Conservation (phyloP, 2,113 vertebrate species). For the Dissostichus mawsoni region DNA sequence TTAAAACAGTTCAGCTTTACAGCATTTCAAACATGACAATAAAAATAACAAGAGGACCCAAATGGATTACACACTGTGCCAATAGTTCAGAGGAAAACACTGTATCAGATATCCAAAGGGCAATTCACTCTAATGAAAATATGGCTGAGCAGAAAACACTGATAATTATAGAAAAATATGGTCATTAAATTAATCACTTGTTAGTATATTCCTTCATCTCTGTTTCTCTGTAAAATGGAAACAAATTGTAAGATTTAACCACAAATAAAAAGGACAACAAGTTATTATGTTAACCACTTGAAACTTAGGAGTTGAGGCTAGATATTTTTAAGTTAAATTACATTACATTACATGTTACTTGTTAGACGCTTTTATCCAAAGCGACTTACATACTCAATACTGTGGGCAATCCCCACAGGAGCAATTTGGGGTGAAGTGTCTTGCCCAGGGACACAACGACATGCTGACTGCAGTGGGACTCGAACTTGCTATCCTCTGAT, state of each 20-base stretch:
- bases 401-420: no score
- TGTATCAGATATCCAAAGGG: slow-evolving; percentile 59
- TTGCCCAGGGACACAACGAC: no score
- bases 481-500: no score
- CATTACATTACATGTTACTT: no score
- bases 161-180: slow-evolving; percentile 54
- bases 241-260: slow-evolving; percentile 35
- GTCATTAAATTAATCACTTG: slow-evolving; percentile 53
- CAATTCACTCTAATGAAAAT: slow-evolving; percentile 56
- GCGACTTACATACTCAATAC: no score
- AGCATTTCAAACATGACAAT: slow-evolving; percentile 83
- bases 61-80: slow-evolving; percentile 73
- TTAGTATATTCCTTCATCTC: slow-evolving; percentile 38
- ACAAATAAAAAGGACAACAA: slow-evolving; percentile 42
- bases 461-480: no score
- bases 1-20: slow-evolving; percentile 84
- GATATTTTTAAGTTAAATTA: background rate
- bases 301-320: slow-evolving; percentile 11
- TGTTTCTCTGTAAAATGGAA: slow-evolving; percentile 48
- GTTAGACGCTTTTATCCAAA: no score
- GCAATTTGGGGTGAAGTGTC: no score
- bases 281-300: slow-evolving; percentile 28
- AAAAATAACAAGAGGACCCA: slow-evolving; percentile 79
- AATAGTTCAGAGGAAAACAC: slow-evolving; percentile 49
- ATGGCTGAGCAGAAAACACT: slow-evolving; percentile 46